Evolutionary conservation across 2,888 invertebrate genomes (phyloP).

Genomic region (Argyresthia goedartella): DNA sequence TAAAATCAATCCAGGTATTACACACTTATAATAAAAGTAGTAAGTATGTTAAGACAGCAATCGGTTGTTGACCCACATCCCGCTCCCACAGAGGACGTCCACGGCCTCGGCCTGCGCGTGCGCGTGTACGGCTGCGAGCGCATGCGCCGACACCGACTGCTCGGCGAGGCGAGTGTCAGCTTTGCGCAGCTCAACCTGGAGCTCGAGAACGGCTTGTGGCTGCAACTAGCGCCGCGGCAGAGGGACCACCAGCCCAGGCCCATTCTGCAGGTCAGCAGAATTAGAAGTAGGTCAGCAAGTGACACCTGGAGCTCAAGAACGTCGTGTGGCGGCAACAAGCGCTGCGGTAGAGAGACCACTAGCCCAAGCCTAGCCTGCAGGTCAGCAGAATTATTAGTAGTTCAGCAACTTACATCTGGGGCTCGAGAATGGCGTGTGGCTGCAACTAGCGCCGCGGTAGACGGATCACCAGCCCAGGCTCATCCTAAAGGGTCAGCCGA

Average conservation of each 20-base stretch:
- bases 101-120: conserved; percentile 90
- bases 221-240: conserved; percentile 82
- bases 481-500: too few species aligned
- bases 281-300: too few species aligned
- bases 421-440: conserved; percentile 92
- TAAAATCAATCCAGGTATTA: conserved; percentile 86
- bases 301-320: too few species aligned
- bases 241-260: conserved; percentile 31
- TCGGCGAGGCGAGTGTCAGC: conserved; percentile 91
- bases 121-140: conserved; percentile 93
- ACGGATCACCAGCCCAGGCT: conserved; percentile 91
- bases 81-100: conserved; percentile 82
- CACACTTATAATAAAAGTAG: background rate
- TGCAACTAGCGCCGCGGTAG: conserved; percentile 94
- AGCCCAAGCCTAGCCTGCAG: conserved; percentile 22
- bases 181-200: conserved; percentile 92
- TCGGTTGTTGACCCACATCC: background rate
- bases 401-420: conserved; percentile 88
- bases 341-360: too few species aligned
- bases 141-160: conserved; percentile 91
- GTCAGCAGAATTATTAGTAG: conserved; percentile 19
- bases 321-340: too few species aligned
- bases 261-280: conserved; percentile 27
- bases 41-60: too few species aligned
- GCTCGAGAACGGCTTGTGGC: conserved; percentile 91